Conservation (phyloP, 2,113 vertebrate species). For the Psittacara wagleri region DNA sequence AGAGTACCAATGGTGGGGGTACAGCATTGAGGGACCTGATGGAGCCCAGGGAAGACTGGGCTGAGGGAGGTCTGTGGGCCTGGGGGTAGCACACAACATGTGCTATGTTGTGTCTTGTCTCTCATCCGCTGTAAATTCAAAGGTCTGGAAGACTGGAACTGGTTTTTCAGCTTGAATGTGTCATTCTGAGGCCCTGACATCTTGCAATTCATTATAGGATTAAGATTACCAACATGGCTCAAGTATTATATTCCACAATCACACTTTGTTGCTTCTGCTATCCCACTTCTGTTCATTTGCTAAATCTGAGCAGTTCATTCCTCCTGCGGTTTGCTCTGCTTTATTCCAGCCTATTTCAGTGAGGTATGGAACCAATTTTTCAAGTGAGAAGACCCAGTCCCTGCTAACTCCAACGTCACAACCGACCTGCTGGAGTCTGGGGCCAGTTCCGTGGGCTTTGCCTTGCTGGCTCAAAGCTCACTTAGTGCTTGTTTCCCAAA, state of each 20-base stretch:
- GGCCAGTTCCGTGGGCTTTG: neutral
- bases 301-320: neutral
- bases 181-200: neutral
- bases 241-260: neutral
- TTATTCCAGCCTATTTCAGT: no score
- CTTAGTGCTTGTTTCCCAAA: neutral
- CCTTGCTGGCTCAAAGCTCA: neutral
- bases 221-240: neutral
- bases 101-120: fast-evolving
- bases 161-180: neutral
- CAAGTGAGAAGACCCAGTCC: fast-evolving
- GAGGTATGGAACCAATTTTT: neutral
- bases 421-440: fast-evolving
- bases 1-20: neutral
- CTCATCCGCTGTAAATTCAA: neutral
- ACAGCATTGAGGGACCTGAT: fast-evolving
- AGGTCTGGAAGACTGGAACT: neutral
- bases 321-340: neutral
- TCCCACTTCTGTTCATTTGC: neutral
- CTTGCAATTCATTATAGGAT: neutral
- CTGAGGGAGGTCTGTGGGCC: neutral
- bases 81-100: fast-evolving
- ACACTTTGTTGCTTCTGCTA: neutral
- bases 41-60: fast-evolving
- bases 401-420: neutral